Conservation (phyloP, 2,797 vertebrate genomes). For the Enteromius anoplus region DNA sequence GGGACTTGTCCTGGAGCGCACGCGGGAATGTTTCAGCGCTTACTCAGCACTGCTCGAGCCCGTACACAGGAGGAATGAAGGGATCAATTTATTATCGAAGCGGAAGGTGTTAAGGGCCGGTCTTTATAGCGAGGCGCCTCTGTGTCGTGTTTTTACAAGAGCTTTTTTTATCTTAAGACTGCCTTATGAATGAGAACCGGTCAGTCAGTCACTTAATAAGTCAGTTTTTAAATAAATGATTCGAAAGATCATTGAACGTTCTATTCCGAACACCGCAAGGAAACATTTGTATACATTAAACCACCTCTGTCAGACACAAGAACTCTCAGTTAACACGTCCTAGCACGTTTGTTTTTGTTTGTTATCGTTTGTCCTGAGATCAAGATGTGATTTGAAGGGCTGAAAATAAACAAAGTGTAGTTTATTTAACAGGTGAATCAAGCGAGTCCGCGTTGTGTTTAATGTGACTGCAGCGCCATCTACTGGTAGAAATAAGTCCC, state of each 20-base stretch:
- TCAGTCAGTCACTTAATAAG: neutral
- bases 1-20: conserved; percentile 76
- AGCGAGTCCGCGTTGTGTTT: neutral
- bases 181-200: neutral
- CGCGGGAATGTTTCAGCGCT: conserved; percentile 74
- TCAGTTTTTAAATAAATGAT: neutral
- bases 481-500: conserved; percentile 49
- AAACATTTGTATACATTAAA: neutral
- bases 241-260: neutral
- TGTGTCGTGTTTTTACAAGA: conserved; percentile 17
- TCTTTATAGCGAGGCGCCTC: neutral
- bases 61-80: conserved; percentile 53
- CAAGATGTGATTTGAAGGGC: neutral
- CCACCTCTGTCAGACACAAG: neutral
- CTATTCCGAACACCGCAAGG: neutral
- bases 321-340: neutral
- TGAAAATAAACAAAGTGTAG: neutral
- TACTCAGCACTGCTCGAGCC: conserved; percentile 58
- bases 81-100: conserved; percentile 32
- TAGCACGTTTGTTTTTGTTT: neutral
- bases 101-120: conserved; percentile 7
- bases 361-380: neutral
- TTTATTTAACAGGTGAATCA: conserved; percentile 36
- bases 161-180: neutral
- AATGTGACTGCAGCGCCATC: conserved; percentile 51